These are phyloP conservation scores for Drosophila trapezifrons DNA, from an alignment of 1,140 invertebrate species.

Conservation along the genomic window DNA sequence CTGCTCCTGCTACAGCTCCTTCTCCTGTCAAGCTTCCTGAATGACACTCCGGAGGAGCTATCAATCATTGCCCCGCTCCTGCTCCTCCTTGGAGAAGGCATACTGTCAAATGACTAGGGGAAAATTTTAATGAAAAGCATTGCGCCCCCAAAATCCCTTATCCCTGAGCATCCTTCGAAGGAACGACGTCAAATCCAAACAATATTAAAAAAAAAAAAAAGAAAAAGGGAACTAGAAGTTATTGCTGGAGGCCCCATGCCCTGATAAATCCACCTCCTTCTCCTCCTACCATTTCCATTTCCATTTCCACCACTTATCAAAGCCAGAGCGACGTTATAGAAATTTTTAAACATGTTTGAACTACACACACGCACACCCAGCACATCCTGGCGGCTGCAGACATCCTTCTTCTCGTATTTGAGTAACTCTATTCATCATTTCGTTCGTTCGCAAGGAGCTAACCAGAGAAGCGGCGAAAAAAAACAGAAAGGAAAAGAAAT, in stretches of 20 bases:
- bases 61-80: constrained; percentile 42
- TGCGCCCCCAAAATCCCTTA: constrained; percentile 6
- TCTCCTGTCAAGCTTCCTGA: constrained; percentile 2
- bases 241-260: constrained; percentile 37
- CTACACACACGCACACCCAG: constrained; percentile 53
- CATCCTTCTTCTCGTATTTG: constrained; percentile 61
- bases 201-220: constrained; percentile 81
- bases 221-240: constrained; percentile 74
- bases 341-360: constrained; percentile 80
- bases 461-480: constrained; percentile 11
- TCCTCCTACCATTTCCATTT: not conserved
- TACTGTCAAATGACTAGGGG: constrained; percentile 68
- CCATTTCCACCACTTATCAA: constrained; percentile 24
- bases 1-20: not conserved
- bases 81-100: not conserved
- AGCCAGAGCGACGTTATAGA: constrained; percentile 69
- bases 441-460: constrained; percentile 27
- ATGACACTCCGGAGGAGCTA: constrained; percentile 43
- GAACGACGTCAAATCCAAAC: constrained; percentile 53
- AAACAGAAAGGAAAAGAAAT: constrained; percentile 44
- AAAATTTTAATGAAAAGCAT: constrained; percentile 74
- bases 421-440: constrained; percentile 82
- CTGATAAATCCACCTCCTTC: not conserved
- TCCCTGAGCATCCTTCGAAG: constrained; percentile 9
- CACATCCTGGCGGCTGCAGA: constrained; percentile 11